Evolutionary conservation across 2,888 invertebrate genomes (phyloP), one percentile per base, ranked within the genome.

Genomic region (Syritta pipiens): DNA sequence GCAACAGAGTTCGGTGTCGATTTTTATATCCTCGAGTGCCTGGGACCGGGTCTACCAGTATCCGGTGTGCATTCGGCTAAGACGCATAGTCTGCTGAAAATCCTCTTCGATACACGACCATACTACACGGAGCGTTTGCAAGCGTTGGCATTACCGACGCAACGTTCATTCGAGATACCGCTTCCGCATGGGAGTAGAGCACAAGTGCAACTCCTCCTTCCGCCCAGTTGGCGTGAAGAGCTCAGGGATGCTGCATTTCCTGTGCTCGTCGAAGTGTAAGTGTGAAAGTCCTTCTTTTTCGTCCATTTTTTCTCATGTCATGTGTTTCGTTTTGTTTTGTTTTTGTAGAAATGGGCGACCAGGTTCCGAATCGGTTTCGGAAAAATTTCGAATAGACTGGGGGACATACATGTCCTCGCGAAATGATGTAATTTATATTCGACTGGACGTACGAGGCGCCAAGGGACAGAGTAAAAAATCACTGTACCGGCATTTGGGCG

Each of bases 401-500:
- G 96, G 96, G 76, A 95, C 96, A 28, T 97, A 97, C 89, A 94
- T 97, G 93, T 95, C 96, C 67, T 96, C 96, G 69, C 93, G 95
- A 82, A 94, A 95, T 87, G 95, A 96, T 90, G 95, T 97, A 71
- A 96, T 97, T 68, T 96, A 97, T 89, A 94, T 96, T 46, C 93
- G 95, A 85, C 91, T 97, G 85, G 98, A 98, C 90, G 97, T 97
- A 12, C 91, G 97, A 55, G 98, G 98, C 20, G 93, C 95, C 51
- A 90, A 92, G 46, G 93, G 93, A 0, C 93, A 96, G 83, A 96
- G 96, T 48, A 93, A 95, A 84, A 93, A 94, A 77, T 92, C 94
- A 76, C 91, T 97, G 48, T 95, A 95, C 86, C 93, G 94, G 32
- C 93, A 93, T 68, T 91, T 98, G 65, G 97, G 97, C 3, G 95